Conservation (phyloP, 2,888 invertebrate genomes). For the Aphrophora alni region DNA sequence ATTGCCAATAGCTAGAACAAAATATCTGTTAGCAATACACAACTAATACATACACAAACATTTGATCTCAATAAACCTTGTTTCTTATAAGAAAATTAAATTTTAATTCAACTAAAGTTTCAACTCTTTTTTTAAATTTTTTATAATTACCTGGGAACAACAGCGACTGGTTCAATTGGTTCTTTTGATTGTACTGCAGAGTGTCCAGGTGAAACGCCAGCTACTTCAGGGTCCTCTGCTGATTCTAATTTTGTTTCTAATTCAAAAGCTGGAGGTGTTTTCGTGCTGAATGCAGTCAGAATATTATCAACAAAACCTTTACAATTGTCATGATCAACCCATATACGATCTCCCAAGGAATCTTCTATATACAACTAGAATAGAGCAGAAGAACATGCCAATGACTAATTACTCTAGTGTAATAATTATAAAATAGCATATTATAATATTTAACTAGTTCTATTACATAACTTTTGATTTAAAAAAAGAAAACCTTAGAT, state of each 20-base stretch:
- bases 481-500: no score
- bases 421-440: not conserved
- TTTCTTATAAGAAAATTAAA: no score
- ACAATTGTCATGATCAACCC: slow-evolving; percentile 93
- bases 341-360: slow-evolving; percentile 88
- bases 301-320: slow-evolving; percentile 92
- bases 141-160: slow-evolving; percentile 33
- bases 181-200: slow-evolving; percentile 15
- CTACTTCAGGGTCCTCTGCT: slow-evolving; percentile 24
- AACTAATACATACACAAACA: no score
- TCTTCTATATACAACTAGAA: slow-evolving; percentile 90
- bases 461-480: no score
- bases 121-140: no score
- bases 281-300: slow-evolving; percentile 82
- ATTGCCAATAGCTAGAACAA: no score
- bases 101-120: no score
- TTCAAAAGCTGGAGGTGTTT: slow-evolving; percentile 65
- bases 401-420: not conserved
- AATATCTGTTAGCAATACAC: no score
- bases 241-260: slow-evolving; percentile 38
- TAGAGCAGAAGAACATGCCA: slow-evolving; percentile 30
- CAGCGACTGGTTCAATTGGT: slow-evolving; percentile 44
- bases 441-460: slow-evolving; percentile 22
- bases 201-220: not conserved
- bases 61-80: no score